phyloP scores from a whole-genome alignment of 2,797 vertebrate genomes.

The Lacerta bilineata region DNA sequence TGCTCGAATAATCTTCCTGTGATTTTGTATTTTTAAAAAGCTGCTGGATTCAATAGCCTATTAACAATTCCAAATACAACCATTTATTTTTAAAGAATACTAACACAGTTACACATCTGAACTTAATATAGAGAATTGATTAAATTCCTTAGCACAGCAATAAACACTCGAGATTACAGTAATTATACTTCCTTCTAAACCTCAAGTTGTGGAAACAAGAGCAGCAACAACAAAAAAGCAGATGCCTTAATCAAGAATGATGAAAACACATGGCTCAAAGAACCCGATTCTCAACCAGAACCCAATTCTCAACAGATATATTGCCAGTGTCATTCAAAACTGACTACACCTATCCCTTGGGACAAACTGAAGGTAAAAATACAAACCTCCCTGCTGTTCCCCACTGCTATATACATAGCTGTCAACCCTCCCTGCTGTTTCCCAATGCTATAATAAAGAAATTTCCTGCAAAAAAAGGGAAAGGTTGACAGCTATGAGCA shows the following conservation, averaged over 20 bases:
- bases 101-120: constrained; percentile 70
- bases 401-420: no score
- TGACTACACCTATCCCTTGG: not conserved
- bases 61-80: constrained; percentile 41
- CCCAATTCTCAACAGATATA: not conserved
- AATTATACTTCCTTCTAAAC: constrained; percentile 69
- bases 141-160: constrained; percentile 69
- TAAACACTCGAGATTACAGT: constrained; percentile 59
- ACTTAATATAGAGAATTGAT: constrained; percentile 70
- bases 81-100: constrained; percentile 59
- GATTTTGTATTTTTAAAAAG: not conserved
- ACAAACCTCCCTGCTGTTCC: not conserved
- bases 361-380: constrained; percentile 3
- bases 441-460: no score
- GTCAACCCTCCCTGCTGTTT: not conserved
- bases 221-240: constrained; percentile 40
- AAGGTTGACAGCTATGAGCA: not conserved
- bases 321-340: not conserved
- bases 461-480: no score
- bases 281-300: constrained; percentile 52
- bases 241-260: constrained; percentile 54
- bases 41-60: not conserved
- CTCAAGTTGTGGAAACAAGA: constrained; percentile 62
- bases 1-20: not conserved
- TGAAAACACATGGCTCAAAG: constrained; percentile 41